phyloP scores from a whole-genome alignment of 2,888 invertebrate species.

The Pachydiplax longipennis region DNA sequence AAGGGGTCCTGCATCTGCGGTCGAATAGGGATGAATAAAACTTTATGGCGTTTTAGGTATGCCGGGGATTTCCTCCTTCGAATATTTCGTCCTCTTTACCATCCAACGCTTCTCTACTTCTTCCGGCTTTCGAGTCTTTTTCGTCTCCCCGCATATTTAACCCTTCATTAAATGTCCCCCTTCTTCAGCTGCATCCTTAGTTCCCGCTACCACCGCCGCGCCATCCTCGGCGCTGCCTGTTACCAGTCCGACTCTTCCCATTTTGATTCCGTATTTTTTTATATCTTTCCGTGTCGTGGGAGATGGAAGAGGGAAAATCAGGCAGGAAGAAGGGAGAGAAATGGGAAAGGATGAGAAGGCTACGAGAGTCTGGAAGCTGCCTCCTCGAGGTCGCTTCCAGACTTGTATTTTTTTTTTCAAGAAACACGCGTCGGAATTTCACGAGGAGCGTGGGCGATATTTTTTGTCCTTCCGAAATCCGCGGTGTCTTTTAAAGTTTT shows the following conservation, averaged over 20 bases:
- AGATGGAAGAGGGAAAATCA: not conserved
- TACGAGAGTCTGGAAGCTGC: not conserved
- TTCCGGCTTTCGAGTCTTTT: not conserved
- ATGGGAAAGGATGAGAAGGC: not conserved
- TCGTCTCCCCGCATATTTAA: constrained; percentile 23
- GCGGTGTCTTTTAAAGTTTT: not conserved
- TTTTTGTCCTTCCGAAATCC: not conserved
- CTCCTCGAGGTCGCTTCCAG: not conserved
- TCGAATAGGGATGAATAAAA: not conserved
- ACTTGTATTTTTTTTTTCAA: not conserved
- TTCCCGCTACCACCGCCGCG: not conserved
- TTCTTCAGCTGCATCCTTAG: not conserved
- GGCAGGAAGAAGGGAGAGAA: not conserved
- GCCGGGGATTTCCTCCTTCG: not conserved
- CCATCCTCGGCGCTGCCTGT: not conserved
- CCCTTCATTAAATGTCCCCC: constrained; percentile 11
- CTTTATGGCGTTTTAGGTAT: not conserved
- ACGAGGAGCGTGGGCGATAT: not conserved
- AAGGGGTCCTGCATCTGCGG: not conserved
- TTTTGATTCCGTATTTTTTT: not conserved
- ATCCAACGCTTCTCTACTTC: not conserved
- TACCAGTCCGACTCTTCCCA: not conserved
- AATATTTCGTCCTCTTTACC: not conserved
- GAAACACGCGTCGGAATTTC: constrained; percentile 15
- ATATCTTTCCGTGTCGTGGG: not conserved